Base-by-base conservation (phyloP, 2,113 vertebrate species). In the Protobothrops mucrosquamatus region DNA sequence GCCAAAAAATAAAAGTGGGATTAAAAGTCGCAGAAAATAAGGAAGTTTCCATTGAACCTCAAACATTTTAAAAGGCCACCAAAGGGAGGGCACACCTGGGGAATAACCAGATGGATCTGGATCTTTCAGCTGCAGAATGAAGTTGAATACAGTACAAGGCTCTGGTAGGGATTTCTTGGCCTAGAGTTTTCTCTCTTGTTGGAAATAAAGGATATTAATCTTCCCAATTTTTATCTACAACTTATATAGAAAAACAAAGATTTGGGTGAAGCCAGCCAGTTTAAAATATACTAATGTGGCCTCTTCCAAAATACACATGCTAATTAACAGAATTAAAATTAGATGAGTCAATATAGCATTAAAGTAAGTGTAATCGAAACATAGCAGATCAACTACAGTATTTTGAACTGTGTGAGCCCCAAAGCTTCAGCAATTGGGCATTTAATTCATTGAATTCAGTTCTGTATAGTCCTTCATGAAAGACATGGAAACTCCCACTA, bases 401-500 rank as follows among this genome's bases (percentile, higher is more conserved):
- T 52, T n/a, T 90, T n/a, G 90, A 85, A 52, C 48, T 64, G 10
- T 23, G n/a, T 15, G 51, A 85, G 39, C n/a, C 86, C 86, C 14
- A 24, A 90, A n/a, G 54, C 54, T 48, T 29, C 43, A 15, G 48
- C 51, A 43, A 43, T 23, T 54, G n/a, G 46, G 54, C 23, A 52
- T 88, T 61, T 91, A 46, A 54, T 46, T 39, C 48, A 9, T 69
- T 69, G 52, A 46, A 92, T 29, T 69, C 74, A 46, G 20, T 39
- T 85, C 88, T 55, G 12, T 54, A 56, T 81, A 81, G 74, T 43
- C 46, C n/a, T 24, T 90, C 56, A 29, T 23, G 92, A 87, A 93
- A 85, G 92, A 55, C 90, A 90, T 64, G 92, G 92, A 87, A n/a
- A 89, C 55, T 87, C 56, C 92, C 56, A 90, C 55, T 20, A 87